A percentile compares a stretch with the other conserved stretches of the same genome.
These are phyloP conservation scores for Eucera pruinosa DNA, from an alignment of 2,888 invertebrate species.

Conservation along the genomic window DNA sequence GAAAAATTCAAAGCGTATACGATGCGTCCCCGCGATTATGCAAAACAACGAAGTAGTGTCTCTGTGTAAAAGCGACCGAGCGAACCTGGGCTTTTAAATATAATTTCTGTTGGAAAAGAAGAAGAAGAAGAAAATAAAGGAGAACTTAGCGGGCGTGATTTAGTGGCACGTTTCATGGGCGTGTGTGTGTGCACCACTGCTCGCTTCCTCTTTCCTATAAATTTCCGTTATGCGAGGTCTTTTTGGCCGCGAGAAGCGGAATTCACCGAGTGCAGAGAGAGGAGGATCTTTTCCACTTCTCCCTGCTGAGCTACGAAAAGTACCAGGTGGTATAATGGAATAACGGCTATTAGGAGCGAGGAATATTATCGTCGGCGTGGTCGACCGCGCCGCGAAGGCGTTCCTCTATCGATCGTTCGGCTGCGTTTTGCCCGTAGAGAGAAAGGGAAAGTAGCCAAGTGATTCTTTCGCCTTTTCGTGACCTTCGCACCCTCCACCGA, in stretches of 20 bases:
- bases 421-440: slow-evolving; percentile 73
- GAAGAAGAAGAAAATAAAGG: not conserved
- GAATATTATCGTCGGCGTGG: slow-evolving; percentile 57
- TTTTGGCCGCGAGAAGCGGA: slow-evolving; percentile 26
- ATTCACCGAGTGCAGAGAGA: slow-evolving; percentile 5
- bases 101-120: slow-evolving; percentile 25
- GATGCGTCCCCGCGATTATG: slow-evolving; percentile 39
- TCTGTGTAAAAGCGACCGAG: not conserved
- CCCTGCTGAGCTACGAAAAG: slow-evolving; percentile 4
- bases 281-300: not conserved
- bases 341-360: slow-evolving; percentile 57
- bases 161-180: slow-evolving; percentile 13
- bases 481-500: slow-evolving; percentile 44
- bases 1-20: not conserved
- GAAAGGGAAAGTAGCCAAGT: slow-evolving; percentile 79
- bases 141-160: slow-evolving; percentile 32
- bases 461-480: slow-evolving; percentile 61
- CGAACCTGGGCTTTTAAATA: slow-evolving; percentile 17
- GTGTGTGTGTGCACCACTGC: slow-evolving; percentile 5
- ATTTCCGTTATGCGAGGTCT: slow-evolving; percentile 42
- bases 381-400: slow-evolving; percentile 46
- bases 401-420: slow-evolving; percentile 69
- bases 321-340: slow-evolving; percentile 49
- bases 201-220: slow-evolving; percentile 16
- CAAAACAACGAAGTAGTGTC: slow-evolving; percentile 15